Percentiles rank a stretch among this genome's conserved stretches.
Conservation (phyloP, 2,888 invertebrate genomes). For the Cyrtodaria siliqua region DNA sequence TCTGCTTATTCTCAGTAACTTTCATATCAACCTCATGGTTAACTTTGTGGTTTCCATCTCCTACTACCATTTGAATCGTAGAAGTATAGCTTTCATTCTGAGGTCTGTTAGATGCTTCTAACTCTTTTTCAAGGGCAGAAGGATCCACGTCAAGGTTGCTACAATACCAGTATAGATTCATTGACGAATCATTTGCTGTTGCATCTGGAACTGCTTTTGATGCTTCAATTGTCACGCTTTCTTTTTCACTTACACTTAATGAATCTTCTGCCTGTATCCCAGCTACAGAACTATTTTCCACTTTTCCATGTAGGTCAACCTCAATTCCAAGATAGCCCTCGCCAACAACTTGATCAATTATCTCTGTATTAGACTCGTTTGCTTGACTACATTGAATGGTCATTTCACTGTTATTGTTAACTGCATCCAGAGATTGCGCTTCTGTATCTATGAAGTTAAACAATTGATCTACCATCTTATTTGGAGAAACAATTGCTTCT, state of each 20-base stretch:
- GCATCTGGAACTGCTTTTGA: neutral
- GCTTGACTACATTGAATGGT: neutral
- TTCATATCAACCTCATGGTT: constrained; percentile 3
- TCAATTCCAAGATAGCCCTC: constrained; percentile 45
- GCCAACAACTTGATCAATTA: constrained; percentile 3
- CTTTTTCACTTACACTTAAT: constrained; percentile 4
- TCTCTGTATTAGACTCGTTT: neutral
- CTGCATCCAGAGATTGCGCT: constrained; percentile 50
- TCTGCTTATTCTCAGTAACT: neutral
- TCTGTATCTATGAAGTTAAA: constrained; percentile 40
- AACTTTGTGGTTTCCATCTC: constrained; percentile 46
- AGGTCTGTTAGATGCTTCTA: constrained; percentile 51
- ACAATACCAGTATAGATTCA: constrained; percentile 60
- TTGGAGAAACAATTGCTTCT: constrained; percentile 41
- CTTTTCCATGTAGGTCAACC: constrained; percentile 35
- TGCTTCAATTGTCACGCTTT: neutral
- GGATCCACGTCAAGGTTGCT: constrained; percentile 43
- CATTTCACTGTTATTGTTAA: constrained; percentile 56
- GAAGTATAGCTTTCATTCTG: constrained; percentile 19
- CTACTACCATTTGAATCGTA: constrained; percentile 28
- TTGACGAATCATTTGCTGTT: constrained; percentile 20
- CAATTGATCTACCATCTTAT: constrained; percentile 33
- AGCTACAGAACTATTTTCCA: neutral
- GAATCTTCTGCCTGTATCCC: no score
- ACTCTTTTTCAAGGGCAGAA: constrained; percentile 20